Evolutionary conservation across 2,888 invertebrate genomes (phyloP), one percentile per base, ranked within the genome.

Genomic region (Lucinisca nassula): DNA sequence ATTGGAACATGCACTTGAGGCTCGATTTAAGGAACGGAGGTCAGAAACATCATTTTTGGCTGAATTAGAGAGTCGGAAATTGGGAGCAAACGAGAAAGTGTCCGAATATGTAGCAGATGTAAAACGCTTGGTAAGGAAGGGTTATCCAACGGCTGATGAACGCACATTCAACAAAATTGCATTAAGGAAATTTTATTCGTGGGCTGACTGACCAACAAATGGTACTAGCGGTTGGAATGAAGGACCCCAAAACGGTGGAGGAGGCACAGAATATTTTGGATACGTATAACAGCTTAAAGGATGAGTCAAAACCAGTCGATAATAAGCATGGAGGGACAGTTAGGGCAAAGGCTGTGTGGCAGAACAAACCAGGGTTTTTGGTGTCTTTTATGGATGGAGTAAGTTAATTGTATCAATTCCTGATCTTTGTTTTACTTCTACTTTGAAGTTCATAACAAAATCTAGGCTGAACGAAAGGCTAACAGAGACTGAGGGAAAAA

Each of bases 131-230:
- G 77, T 85, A 10, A 21, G 58, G 6, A 82, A 82, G 38, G 49
- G 85, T 14, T 85, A 77, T 27, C 82, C 82, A 0, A 80, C 85
- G 17, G 85, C 82, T 35, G 80, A 88, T 61, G 38, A 32, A 2
- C 17, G 30, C 0, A 88, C 83, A 17, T 38, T 45, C 1, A 83
- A 84, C 12, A 82, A 79, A 27, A 85, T 88, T n/a, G 55, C 32
- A n/a, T n/a, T 88, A n/a, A 58, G 85, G n/a, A 70, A n/a, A 86
- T 70, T 88, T 88, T 45, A 24, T 88, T 0, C 82, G 77, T 51
- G 85, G 85, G 2, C 51, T 88, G 21, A n/a, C 17, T 17, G 83
- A 88, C 51, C 67, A 70, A 32, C 70, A 88, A 38, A 72, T 61
- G 37, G 74, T 61, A 27, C 24, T 88, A 10, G 75, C 79, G 10